A percentile compares a stretch with the other conserved stretches of the same genome.
phyloP scores from a whole-genome alignment of 2,888 invertebrate species.

The Calameuta filiformis region DNA sequence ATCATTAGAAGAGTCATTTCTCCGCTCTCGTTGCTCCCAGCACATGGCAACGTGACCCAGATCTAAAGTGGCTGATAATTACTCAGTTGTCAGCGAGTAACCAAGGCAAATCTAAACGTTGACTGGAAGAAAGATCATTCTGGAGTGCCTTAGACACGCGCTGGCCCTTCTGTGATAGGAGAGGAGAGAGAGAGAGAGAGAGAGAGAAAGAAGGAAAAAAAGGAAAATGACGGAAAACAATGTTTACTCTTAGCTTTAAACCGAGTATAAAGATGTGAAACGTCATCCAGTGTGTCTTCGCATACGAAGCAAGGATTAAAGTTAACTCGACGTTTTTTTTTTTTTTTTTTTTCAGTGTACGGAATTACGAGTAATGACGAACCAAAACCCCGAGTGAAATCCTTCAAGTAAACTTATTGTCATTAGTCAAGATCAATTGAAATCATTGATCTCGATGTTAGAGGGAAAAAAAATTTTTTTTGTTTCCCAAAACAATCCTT shows the following conservation, averaged over 20 bases:
- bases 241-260: conserved; percentile 31
- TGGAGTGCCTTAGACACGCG: conserved; percentile 24
- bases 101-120: conserved; percentile 33
- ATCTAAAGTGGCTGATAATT: conserved; percentile 56
- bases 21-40: conserved; percentile 24
- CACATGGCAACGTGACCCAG: conserved; percentile 48
- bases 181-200: background rate
- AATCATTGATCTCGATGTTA: background rate
- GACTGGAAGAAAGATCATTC: conserved; percentile 21
- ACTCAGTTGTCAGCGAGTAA: conserved; percentile 40
- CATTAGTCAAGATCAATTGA: background rate
- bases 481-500: background rate
- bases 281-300: conserved; percentile 46
- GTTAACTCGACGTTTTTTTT: background rate
- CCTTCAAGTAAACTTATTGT: background rate
- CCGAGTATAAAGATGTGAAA: conserved; percentile 37
- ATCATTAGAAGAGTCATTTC: conserved; percentile 24
- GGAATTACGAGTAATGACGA: background rate
- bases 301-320: conserved; percentile 53
- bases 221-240: conserved; percentile 18
- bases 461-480: background rate
- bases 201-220: conserved; percentile 6
- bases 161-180: conserved; percentile 10
- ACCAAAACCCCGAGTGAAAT: background rate
- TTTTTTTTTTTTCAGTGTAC: background rate